Evolutionary conservation across 2,113 vertebrate species (phyloP), one percentile per base, ranked within the genome.

Genomic region (Xenopus laevis): DNA sequence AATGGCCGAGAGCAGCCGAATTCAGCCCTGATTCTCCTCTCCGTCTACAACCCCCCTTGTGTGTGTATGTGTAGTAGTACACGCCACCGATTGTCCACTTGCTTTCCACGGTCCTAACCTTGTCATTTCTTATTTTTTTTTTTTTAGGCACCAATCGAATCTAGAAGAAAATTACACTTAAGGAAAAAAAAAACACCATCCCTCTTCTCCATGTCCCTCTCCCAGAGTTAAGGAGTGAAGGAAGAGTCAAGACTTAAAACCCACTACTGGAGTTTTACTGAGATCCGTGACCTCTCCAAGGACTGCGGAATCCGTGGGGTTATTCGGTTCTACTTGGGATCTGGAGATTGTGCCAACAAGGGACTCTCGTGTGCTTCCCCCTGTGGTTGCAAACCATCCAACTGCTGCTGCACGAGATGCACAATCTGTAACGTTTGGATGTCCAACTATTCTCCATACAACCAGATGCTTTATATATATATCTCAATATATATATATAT

Each of bases 191-290:
- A 16, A 61, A 17, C 68, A 11, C 27, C n/a, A 50, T 13, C n/a
- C 55, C 55, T 27, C 23, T 12, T 46, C 68, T 46, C 67, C 68
- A 10, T 27, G 30, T 20, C 64, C 64, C 44, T 59, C 44, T 33
- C 58, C 65, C 65, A 67, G 53, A 47, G 9, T 16, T 15, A 61
- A 27, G 72, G 72, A 67, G 55, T 4, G 55, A 30, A 55, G 47
- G 60, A 50, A 21, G 69, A 16, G 46, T 10, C 44, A n/a, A 55
- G 53, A 4, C 53, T 55, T 16, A 16, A 27, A 27, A 9, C 17
- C 53, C 53, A n/a, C 1, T 55, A n/a, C 13, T 55, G 53, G 53
- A 55, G 53, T 55, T 55, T 16, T 16, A 16, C 53, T 18, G 53
- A 3, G 4, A 8, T 55, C 53, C 47, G 11, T 16, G 47, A 10